Conservation (phyloP, 2,888 invertebrate species). For the Bibio marci region DNA sequence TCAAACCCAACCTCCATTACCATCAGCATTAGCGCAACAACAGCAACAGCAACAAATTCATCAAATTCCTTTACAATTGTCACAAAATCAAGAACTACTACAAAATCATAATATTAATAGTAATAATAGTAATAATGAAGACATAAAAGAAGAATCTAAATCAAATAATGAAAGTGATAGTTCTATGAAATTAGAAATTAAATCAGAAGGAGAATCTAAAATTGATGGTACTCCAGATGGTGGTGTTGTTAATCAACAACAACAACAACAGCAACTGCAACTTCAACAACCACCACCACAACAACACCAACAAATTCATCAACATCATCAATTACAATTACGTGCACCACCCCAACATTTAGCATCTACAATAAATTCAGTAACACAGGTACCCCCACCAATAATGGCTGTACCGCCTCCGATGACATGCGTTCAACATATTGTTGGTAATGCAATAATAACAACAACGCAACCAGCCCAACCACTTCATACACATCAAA, state of each 20-base stretch:
- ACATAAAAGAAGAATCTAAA: not conserved
- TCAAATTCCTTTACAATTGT: constrained; percentile 10
- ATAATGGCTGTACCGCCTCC: constrained; percentile 12
- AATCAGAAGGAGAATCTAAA: not conserved
- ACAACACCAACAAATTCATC: too few species aligned
- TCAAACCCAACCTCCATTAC: constrained; percentile 6
- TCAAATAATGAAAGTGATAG: not conserved
- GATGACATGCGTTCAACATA: constrained; percentile 11
- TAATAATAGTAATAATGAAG: not conserved
- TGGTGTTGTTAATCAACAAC: not conserved
- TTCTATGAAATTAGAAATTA: too few species aligned
- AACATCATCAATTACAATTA: not conserved
- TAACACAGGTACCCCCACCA: constrained; percentile 7
- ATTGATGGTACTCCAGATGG: not conserved
- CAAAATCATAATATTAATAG: not conserved
- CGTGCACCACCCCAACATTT: too few species aligned
- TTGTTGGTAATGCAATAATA: constrained; percentile 11
- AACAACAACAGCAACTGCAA: not conserved
- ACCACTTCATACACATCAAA: constrained; percentile 9
- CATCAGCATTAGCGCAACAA: not conserved
- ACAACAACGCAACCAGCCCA: constrained; percentile 10
- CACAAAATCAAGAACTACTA: not conserved
- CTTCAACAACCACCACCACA: not conserved
- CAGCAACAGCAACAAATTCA: constrained; percentile 7
- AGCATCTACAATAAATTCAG: not conserved